phyloP scores from a whole-genome alignment of 2,797 vertebrate genomes.

The Tapirus indicus region DNA sequence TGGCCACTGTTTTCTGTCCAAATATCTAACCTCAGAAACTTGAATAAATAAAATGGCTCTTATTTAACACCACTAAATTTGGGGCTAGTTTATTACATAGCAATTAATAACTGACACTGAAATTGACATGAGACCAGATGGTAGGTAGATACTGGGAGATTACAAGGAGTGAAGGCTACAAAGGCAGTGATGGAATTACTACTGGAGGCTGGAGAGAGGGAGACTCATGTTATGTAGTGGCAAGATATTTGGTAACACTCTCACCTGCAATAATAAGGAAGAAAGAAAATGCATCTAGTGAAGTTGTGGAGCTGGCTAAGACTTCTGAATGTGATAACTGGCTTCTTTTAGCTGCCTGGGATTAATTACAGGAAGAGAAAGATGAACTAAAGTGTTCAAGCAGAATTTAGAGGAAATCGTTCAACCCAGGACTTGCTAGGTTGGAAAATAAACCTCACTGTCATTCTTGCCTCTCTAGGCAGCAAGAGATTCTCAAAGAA shows the following conservation, averaged over 20 bases:
- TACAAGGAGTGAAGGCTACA: not conserved
- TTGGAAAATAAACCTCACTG: not conserved
- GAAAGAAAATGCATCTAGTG: not conserved
- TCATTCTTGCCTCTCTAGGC: not conserved
- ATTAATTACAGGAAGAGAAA: slow-evolving; percentile 37
- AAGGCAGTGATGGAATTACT: not conserved
- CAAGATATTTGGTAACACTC: not conserved
- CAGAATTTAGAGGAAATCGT: not conserved
- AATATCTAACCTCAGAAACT: not conserved
- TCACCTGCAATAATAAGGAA: not conserved
- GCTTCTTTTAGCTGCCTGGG: not conserved
- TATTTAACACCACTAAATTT: not conserved
- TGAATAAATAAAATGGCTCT: not conserved
- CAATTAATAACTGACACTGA: not conserved
- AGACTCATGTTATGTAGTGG: too few species aligned
- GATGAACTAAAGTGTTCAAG: not conserved
- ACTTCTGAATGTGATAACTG: not conserved
- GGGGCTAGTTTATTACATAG: not conserved
- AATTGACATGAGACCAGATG: not conserved
- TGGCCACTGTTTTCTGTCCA: not conserved
- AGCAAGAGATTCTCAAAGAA: slow-evolving; percentile 44
- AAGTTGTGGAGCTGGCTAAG: not conserved
- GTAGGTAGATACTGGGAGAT: not conserved
- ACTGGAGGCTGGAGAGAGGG: not conserved
- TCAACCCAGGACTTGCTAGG: not conserved